Evolutionary conservation across 2,797 vertebrate species (phyloP), one percentile per base, ranked within the genome.

Genomic region (Nyctalus aviator): DNA sequence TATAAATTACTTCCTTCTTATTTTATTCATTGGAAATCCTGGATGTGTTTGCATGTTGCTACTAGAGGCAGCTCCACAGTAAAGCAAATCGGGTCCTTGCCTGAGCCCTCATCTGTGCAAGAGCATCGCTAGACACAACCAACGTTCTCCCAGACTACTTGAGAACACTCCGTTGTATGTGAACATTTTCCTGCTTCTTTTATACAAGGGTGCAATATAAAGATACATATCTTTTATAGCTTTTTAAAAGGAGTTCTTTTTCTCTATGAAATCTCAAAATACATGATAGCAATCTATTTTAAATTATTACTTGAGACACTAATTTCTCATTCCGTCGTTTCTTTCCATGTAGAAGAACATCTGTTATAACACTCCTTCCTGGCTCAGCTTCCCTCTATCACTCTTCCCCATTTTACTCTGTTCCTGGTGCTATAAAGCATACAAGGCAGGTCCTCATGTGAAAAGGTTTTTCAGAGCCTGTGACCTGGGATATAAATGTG

Each of bases 221-320:
- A 87, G 66, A 92, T 46, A 81, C 37, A 71, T 11, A 79, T 69
- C 44, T 86, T 96, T 96, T 81, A 91, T 55, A 85, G 57, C 32
- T 90, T 83, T 88, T 94, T 83, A 13, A 78, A 91, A 79, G 69
- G 35, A 64, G 2, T 23, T 79, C 18, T 90, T 94, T 91, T 79
- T 37, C 35, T 72, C 41, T 62, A 27, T 41, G 76, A 91, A 88
- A 81, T 81, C 69, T 82, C 57, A 87, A 89, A 95, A 90, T 93
- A 76, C 20, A 76, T 15, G 20, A 64, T 9, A 86, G 57, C 12
- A 77, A 86, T 78, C 86, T 86, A 83, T 72, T 79, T 84, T 64
- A 46, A 69, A 73, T 84, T 84, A 55, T 53, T 84, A 93, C 44
- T 10, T 32, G 32, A 53, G 32, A 69, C 76, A 71, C 44, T 57